Evolutionary conservation across 2,888 invertebrate species (phyloP), one percentile per base, ranked within the genome.

Genomic region (Acronicta psi): DNA sequence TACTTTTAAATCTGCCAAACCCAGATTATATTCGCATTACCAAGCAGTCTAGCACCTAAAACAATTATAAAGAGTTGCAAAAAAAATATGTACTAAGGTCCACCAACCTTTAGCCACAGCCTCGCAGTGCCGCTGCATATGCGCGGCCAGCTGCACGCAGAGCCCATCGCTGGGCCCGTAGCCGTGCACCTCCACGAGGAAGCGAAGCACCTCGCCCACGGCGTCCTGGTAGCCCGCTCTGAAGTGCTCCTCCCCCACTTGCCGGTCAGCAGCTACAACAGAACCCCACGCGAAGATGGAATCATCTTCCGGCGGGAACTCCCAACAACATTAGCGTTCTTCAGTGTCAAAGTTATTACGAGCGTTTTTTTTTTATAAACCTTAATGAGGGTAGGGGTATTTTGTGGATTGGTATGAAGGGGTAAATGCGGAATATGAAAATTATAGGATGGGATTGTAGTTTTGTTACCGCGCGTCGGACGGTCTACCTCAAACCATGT

Each of bases 221-320:
- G 99, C 99, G 87, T 98, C 99, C 84, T 97, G 97, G 92, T 97
- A 99, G 2, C 99, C 99, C 16, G 97, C 95, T 54, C 97, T 95
- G 88, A 96, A 98, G 72, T 86, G 81, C 23, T 87, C 89, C 51
- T 84, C 89, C 17, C 83, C 81, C 11, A 77, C 66, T 46, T 82
- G 86, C 13, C 87, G 80, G 55, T 93, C 93, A n/a, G 85, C 87
- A 20, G 87, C 93, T 93, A 88, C 61, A 89, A 90, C 79, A 87
- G 60, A 88, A 87, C 84, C 88, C 75, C 86, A 85, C 80, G 73
- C 80, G 80, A 83, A 83, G 84, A 88, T 88, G 86, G 78, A 84
- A 82, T 29, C 82, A 86, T 83, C 85, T 83, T 80, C 81, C 82
- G 76, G 77, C 75, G 84, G 86, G 81, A 77, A 85, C 88, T 86